Base-by-base conservation (phyloP, 2,888 invertebrate genomes). In the Heliconius erato region DNA sequence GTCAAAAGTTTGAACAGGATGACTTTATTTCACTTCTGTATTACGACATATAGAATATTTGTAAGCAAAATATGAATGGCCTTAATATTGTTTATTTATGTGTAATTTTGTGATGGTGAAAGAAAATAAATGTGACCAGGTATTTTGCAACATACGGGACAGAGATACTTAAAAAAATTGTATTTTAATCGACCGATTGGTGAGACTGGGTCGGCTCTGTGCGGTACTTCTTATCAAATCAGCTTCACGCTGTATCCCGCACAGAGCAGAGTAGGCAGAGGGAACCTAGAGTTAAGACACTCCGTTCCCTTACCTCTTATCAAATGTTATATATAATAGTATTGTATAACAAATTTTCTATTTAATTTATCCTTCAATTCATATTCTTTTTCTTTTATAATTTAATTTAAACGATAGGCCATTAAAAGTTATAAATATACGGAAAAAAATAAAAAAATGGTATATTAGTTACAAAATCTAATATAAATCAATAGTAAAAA, bases 21-120 rank as follows among this genome's bases (percentile, higher is more conserved):
- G 71, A n/a, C 16, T 72, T 72, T 44, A 72, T 44, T 71, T 44
- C 71, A 44, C 44, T 72, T 72, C 71, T 44, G 26, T 44, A 16
- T 72, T 72, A 44, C 71, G 44, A 72, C 44, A 72, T 72, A 44
- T 71, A 40, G 49, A 49, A 49, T 71, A 40, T 72, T 72, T 72
- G 71, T 72, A 72, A 72, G 71, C 44, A 44, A 72, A 72, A 72
- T 44, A 44, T 72, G 71, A 80, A 74, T 59, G 74, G 44, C 72
- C 74, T 80, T 80, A 26, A 65, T 65, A 63, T 63, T 44, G 28
- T 63, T 80, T 74, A 74, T 72, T 44, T 44, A 74, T 68, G 79
- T 80, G 63, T 63, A 74, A 74, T 74, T 44, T 63, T 23, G 26
- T 80, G 32, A 68, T 63, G 26, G 35, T 80, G 68, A 49, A 79